A percentile compares a stretch with the other conserved stretches of the same genome.
phyloP scores from a whole-genome alignment of 2,797 vertebrate species.

The Molossus molossus region DNA sequence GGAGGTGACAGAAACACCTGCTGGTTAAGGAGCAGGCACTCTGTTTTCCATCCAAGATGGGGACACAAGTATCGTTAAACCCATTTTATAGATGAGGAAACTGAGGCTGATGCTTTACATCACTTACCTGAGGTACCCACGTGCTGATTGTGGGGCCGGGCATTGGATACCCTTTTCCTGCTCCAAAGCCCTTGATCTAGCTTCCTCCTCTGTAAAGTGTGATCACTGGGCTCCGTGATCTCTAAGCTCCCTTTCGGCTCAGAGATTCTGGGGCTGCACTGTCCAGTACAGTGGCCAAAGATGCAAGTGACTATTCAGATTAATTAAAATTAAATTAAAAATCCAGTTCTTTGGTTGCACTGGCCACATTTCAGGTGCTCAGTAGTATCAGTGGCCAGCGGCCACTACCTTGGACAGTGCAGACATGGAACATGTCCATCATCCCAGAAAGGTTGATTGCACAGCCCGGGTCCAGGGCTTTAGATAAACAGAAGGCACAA shows the following conservation, averaged over 20 bases:
- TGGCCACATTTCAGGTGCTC: neutral
- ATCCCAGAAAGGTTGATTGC: neutral
- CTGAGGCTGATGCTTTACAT: neutral
- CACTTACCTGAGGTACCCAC: neutral
- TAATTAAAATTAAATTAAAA: too few relatives aligned
- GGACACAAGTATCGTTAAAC: neutral
- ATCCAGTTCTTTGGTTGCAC: neutral
- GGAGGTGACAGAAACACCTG: neutral
- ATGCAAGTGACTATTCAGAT: too few relatives aligned
- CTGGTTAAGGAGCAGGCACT: neutral
- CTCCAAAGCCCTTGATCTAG: neutral
- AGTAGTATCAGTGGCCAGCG: too few relatives aligned
- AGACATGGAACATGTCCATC: neutral
- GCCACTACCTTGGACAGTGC: neutral
- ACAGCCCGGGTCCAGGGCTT: neutral
- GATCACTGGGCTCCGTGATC: neutral
- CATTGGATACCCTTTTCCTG: neutral
- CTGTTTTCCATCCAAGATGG: neutral
- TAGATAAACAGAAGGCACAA: neutral
- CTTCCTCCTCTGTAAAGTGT: neutral
- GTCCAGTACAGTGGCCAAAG: too few relatives aligned
- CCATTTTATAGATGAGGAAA: neutral
- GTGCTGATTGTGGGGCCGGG: neutral
- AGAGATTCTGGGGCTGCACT: neutral
- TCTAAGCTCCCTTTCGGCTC: neutral